Base-by-base conservation (phyloP, 2,797 vertebrate genomes). In the Cynopterus sphinx region DNA sequence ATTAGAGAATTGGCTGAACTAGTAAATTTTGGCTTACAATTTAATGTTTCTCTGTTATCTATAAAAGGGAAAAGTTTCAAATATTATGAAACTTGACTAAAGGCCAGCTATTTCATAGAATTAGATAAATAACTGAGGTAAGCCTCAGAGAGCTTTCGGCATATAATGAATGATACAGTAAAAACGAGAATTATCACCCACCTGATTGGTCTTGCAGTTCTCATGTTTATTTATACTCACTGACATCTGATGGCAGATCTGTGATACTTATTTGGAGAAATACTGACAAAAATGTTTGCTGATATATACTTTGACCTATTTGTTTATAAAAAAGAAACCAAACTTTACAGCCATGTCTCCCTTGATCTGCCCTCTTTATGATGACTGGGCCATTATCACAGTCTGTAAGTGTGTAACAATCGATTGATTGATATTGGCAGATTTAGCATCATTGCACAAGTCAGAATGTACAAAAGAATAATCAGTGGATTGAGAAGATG, bases 301-400 rank as follows among this genome's bases (percentile, higher is more conserved):
- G 26, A 26, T 61, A 9, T 63, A 31, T 39, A 67, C 22, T 46
- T 59, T 95, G 79, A n/a, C 39, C 55, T 85, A 19, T 82, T 92
- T 93, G n/a, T 41, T 28, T 91, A 24, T 49, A 59, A 51, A 75
- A 96, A 82, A 94, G 74, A 96, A 96, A 74, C 53, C 31, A 78
- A n/a, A 55, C 6, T 24, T 73, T 83, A 28, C 86, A 21, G n/a
- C 24, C 53, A 55, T 28, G 33, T 90, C 81, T 41, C 57, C 21
- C 61, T 68, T 68, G 11, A 83, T 57, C 12, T 78, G 11, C 11
- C 33, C 19, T 83, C 55, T 91, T 36, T 24, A 8, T 63, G 51
- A n/a, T 81, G 57, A 53, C 19, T 68, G 9, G 22, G 39, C 13
- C 36, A 39, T 92, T 83, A 57, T 39, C 46, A 49, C 19, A 68